Evolutionary conservation across 2,888 invertebrate species (phyloP).

Genomic region (Theretra japonica): DNA sequence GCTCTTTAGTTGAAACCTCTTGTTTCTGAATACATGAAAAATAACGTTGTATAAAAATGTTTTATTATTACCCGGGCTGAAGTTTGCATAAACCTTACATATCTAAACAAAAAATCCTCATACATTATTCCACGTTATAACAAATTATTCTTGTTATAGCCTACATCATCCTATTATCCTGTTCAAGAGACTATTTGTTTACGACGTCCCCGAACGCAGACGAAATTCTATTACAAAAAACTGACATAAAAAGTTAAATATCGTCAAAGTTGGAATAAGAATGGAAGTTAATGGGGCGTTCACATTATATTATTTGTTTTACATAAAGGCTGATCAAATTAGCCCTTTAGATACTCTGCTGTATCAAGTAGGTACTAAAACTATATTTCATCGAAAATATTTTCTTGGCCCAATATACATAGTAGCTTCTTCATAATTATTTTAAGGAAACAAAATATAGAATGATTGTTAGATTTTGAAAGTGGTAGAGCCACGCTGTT

Average conservation of each 20-base stretch:
- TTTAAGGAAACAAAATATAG: no score
- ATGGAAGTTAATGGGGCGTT: slow-evolving; percentile 43
- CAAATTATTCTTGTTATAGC: slow-evolving; percentile 27
- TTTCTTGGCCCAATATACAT: neutral
- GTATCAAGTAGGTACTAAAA: no score
- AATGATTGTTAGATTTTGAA: no score
- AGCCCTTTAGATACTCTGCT: neutral
- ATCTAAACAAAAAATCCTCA: slow-evolving; percentile 3
- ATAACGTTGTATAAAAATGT: no score
- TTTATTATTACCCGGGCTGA: neutral
- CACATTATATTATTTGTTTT: slow-evolving; percentile 24
- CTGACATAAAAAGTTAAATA: slow-evolving; percentile 65
- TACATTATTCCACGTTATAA: slow-evolving; percentile 25
- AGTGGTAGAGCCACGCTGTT: no score
- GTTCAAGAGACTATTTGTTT: slow-evolving; percentile 44
- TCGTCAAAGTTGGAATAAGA: slow-evolving; percentile 64
- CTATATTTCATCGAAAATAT: no score
- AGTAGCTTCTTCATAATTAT: no score
- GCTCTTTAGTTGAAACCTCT: no score
- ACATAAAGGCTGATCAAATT: neutral
- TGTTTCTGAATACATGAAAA: no score
- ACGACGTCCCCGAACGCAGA: slow-evolving; percentile 43
- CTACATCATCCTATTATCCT: slow-evolving; percentile 20
- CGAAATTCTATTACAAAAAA: slow-evolving; percentile 59
- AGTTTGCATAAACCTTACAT: neutral